phyloP scores from a whole-genome alignment of 2,888 invertebrate species.

The Penaeus monodon region DNA sequence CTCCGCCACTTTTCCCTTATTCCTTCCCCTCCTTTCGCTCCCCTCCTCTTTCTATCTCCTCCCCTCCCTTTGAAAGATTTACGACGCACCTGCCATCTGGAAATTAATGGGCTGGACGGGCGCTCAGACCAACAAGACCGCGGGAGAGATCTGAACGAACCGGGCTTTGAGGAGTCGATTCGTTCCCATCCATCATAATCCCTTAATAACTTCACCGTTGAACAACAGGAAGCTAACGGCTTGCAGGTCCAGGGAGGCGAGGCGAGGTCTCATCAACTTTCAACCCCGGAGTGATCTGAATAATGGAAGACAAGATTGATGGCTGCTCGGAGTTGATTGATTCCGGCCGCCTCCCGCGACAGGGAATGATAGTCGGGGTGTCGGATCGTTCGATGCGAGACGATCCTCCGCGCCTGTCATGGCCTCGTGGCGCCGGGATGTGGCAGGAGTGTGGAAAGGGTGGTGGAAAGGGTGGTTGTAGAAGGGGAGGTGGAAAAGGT shows the following conservation, averaged over 20 bases:
- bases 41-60: constrained; percentile 1
- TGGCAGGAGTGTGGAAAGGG: too few species aligned
- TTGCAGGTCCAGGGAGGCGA: too few species aligned
- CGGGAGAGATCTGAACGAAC: too few species aligned
- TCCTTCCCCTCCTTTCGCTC: background rate
- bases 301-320: constrained; percentile 41
- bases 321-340: background rate
- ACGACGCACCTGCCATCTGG: too few species aligned
- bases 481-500: too few species aligned
- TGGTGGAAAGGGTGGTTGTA: too few species aligned
- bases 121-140: too few species aligned
- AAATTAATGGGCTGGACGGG: too few species aligned
- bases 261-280: constrained; percentile 21
- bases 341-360: constrained; percentile 1
- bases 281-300: constrained; percentile 41
- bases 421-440: too few species aligned
- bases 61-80: background rate
- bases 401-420: too few species aligned
- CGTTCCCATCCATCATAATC: background rate
- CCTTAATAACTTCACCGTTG: background rate
- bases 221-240: constrained; percentile 18
- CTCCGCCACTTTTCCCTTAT: background rate
- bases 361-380: constrained; percentile 8
- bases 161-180: too few species aligned
- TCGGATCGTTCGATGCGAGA: background rate